Conservation (phyloP, 2,113 vertebrate genomes). For the Gorsachius goisagi region DNA sequence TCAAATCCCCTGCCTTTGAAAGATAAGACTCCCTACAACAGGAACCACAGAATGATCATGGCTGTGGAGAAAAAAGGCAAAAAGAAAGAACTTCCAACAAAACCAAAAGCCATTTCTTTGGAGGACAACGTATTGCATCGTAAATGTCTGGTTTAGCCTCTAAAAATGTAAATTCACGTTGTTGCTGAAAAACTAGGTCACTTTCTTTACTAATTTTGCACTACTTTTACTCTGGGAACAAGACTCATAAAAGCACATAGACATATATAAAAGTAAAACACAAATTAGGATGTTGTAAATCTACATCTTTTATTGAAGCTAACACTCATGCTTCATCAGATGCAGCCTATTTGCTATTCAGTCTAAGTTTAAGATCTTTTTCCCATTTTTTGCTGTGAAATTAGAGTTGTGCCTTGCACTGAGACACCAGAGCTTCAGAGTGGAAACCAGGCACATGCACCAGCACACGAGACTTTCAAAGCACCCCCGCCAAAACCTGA, state of each 20-base stretch:
- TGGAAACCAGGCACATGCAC: background rate
- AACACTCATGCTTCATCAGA: background rate
- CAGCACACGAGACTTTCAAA: background rate
- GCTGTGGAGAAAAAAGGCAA: background rate
- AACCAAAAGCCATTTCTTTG: background rate
- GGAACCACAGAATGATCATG: rapidly evolving
- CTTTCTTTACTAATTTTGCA: background rate
- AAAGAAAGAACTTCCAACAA: background rate
- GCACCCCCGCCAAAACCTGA: background rate
- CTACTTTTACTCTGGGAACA: background rate
- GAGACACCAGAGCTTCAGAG: background rate
- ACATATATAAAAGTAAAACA: background rate
- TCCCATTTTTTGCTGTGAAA: background rate
- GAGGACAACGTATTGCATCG: background rate
- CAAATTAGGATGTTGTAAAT: background rate
- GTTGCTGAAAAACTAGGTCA: background rate
- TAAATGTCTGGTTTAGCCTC: background rate
- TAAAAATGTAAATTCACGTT: background rate
- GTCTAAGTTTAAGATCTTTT: background rate
- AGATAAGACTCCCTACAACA: background rate
- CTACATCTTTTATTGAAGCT: background rate
- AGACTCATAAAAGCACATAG: background rate
- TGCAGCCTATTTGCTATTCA: background rate
- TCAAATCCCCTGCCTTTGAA: background rate
- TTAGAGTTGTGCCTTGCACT: background rate